Conservation (phyloP, 2,888 invertebrate species). For the Dolomedes plantarius region DNA sequence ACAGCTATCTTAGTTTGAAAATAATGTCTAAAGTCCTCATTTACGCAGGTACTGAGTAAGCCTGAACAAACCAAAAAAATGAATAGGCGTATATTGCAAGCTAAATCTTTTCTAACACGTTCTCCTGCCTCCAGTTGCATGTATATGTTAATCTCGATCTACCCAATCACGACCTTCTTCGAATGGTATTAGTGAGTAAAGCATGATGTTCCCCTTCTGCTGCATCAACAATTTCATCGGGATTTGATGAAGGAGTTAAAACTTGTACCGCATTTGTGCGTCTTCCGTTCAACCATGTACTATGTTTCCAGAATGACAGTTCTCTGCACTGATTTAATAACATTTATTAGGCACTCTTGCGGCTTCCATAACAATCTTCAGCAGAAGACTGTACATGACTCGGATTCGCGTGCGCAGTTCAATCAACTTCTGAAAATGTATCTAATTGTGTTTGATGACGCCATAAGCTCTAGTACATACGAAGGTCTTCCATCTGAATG, state of each 20-base stretch:
- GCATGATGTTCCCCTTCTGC: constrained; percentile 22
- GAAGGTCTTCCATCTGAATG: too few species aligned
- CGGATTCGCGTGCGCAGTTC: too few species aligned
- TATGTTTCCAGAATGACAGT: not conserved
- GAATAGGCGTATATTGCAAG: constrained; percentile 2
- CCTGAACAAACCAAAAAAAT: too few species aligned
- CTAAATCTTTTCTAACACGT: not conserved
- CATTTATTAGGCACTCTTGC: constrained; percentile 18
- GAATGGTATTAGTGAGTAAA: constrained; percentile 1
- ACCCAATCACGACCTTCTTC: not conserved
- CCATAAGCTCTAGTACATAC: constrained; percentile 22
- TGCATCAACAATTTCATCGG: not conserved
- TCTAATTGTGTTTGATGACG: too few species aligned
- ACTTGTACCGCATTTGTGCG: constrained; percentile 29
- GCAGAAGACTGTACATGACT: too few species aligned
- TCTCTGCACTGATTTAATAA: not conserved
- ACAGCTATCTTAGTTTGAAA: too few species aligned
- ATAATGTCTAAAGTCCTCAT: too few species aligned
- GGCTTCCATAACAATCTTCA: constrained; percentile 41
- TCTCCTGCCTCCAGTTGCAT: not conserved
- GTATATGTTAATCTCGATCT: not conserved
- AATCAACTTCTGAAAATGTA: too few species aligned
- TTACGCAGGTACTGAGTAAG: too few species aligned
- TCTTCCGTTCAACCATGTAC: constrained; percentile 14
- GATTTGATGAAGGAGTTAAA: constrained; percentile 16